Base-by-base conservation (phyloP, 2,888 invertebrate species). In the Melolontha melolontha region DNA sequence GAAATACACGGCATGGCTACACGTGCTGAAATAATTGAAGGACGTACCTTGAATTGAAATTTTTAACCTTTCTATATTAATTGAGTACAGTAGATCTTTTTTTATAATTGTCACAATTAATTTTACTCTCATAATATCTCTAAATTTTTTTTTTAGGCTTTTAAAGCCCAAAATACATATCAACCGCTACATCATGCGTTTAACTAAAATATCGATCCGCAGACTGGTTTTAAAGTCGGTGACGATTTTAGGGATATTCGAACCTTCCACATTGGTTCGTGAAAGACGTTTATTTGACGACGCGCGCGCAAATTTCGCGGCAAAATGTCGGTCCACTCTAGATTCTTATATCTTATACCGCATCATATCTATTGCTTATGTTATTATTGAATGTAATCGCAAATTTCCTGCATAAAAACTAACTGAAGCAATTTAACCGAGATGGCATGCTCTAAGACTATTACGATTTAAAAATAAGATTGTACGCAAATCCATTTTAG, bases 181-280 rank as follows among this genome's bases (percentile, higher is more conserved):
- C 66, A 47, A 64, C 74, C 78, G 77, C 82, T 82, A 82, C 82
- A 82, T 82, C 79, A 74, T 81, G 79, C 76, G 77, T 72, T 71
- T 76, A 76, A 81, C 81, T 81, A 75, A 70, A 71, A 65, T 71
- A 73, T 73, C 70, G 71, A 73, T 73, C 68, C 34, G 27, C 27
- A 14, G 47, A 66, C 29, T 51, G 16, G 41, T 22, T 47, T 39
- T 27, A 29, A 42, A 59, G 50, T 17, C 22, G 22, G 34, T 27
- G 66, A 10, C 29, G 34, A 12, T 22, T 49, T 59, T 47, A 16
- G 59, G 10, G 29, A 59, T 47, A 34, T 47, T 59, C n/a, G 5
- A 27, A 11, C 11, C 47, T 17, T 27, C 16, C 10, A 57, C 10
- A 10, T 14, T 16, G 34, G 12, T 10, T 10, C 29, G 29, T n/a